These are phyloP conservation scores for Caenorhabditis brenneri DNA, from an alignment of 1,140 invertebrate species.

Conservation along the genomic window DNA sequence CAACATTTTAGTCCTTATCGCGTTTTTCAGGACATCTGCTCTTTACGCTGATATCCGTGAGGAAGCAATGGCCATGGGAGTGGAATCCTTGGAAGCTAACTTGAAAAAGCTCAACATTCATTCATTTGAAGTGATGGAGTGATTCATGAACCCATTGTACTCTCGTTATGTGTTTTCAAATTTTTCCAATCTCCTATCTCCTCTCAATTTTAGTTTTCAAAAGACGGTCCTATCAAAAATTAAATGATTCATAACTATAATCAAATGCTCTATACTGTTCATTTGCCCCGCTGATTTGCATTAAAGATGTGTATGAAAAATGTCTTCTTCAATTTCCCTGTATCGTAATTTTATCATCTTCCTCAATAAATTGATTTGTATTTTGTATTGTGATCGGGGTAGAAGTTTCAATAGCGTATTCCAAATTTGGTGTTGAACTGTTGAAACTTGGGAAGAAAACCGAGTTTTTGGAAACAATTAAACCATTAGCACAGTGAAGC, in stretches of 20 bases:
- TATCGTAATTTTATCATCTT: neutral
- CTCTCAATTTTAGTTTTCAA: no score
- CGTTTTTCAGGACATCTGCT: slow-evolving; percentile 59
- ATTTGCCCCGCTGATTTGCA: neutral
- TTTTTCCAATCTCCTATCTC: no score
- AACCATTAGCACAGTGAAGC: slow-evolving; percentile 20
- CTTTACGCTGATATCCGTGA: slow-evolving; percentile 65
- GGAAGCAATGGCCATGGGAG: slow-evolving; percentile 60
- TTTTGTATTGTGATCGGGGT: neutral
- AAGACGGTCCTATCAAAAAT: neutral
- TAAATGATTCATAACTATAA: neutral
- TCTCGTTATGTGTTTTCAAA: neutral
- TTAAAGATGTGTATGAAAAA: neutral
- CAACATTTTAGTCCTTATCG: slow-evolving; percentile 7
- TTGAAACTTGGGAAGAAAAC: neutral
- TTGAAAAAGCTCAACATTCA: slow-evolving; percentile 60
- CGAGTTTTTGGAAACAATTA: neutral
- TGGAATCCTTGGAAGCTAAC: slow-evolving; percentile 64
- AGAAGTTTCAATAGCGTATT: neutral
- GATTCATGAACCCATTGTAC: neutral
- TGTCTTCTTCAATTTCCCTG: neutral
- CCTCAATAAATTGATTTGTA: neutral
- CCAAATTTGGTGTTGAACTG: neutral
- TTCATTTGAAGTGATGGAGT: slow-evolving; percentile 54
- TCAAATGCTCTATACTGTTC: neutral